These are phyloP conservation scores for Archegozetes longisetosus DNA, from an alignment of 1,140 invertebrate genomes.

Conservation along the genomic window DNA sequence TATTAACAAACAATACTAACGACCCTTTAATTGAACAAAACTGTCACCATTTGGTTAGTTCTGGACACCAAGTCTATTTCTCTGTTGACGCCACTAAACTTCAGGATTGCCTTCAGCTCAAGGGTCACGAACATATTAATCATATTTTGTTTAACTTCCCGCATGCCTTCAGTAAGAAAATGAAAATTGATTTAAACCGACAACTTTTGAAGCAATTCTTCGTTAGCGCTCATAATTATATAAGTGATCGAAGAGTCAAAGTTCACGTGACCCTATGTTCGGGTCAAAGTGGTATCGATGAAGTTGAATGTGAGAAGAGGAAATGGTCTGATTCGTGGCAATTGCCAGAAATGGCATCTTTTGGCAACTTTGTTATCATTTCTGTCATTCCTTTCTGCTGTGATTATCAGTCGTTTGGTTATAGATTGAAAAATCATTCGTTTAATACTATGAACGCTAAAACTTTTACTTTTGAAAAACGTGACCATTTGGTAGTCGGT, in stretches of 20 bases:
- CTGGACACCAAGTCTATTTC: conserved; percentile 8
- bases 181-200: background rate
- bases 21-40: background rate
- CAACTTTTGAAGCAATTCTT: background rate
- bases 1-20: background rate
- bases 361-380: background rate
- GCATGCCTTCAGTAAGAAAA: background rate
- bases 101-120: background rate
- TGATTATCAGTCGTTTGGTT: background rate
- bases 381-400: background rate
- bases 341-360: background rate
- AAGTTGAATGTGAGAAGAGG: background rate
- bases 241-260: background rate
- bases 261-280: background rate
- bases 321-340: background rate
- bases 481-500: background rate
- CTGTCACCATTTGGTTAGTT: background rate
- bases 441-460: background rate
- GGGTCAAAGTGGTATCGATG: background rate
- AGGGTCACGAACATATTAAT: background rate
- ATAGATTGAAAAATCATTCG: background rate
- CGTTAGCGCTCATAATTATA: background rate
- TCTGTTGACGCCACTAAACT: background rate
- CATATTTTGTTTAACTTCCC: background rate
- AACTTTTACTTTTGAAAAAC: background rate